Conservation (phyloP, 2,797 vertebrate species). For the Austrolebias charrua region DNA sequence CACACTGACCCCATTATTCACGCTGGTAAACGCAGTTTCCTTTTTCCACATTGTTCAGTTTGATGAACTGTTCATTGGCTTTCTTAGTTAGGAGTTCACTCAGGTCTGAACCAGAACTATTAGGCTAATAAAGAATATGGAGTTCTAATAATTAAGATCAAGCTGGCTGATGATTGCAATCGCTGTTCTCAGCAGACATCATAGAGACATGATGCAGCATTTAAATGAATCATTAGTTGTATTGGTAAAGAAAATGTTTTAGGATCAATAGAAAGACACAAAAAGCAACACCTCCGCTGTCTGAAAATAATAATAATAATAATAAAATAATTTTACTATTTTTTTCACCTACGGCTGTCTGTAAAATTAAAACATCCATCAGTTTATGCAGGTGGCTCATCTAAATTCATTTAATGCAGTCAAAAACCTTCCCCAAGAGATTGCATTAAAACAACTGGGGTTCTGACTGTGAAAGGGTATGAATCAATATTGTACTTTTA, state of each 20-base stretch:
- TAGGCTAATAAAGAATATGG: slow-evolving; percentile 68
- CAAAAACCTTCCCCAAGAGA: no score
- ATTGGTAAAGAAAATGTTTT: slow-evolving; percentile 31
- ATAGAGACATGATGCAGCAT: slow-evolving; percentile 51
- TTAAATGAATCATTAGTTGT: slow-evolving; percentile 50
- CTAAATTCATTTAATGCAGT: no score
- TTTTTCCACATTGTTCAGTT: slow-evolving; percentile 55
- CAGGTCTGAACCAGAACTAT: slow-evolving; percentile 51
- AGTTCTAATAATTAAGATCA: slow-evolving; percentile 70
- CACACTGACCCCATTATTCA: slow-evolving; percentile 72
- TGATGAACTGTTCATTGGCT: slow-evolving; percentile 60
- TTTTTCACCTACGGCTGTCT: no score
- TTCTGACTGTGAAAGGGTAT: no score
- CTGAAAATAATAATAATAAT: background rate
- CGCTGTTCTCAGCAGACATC: slow-evolving; percentile 38
- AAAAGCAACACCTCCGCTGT: slow-evolving; percentile 5
- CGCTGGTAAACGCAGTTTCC: slow-evolving; percentile 56
- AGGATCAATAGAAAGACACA: slow-evolving; percentile 21
- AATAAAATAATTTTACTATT: background rate
- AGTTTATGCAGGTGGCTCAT: no score
- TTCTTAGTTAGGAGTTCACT: slow-evolving; percentile 23
- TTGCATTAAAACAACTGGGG: no score
- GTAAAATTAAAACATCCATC: no score
- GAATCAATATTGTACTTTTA: no score
- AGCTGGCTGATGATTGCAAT: slow-evolving; percentile 58